These are phyloP conservation scores for Ectobius pallidus DNA, from an alignment of 2,888 invertebrate genomes.

Conservation along the genomic window DNA sequence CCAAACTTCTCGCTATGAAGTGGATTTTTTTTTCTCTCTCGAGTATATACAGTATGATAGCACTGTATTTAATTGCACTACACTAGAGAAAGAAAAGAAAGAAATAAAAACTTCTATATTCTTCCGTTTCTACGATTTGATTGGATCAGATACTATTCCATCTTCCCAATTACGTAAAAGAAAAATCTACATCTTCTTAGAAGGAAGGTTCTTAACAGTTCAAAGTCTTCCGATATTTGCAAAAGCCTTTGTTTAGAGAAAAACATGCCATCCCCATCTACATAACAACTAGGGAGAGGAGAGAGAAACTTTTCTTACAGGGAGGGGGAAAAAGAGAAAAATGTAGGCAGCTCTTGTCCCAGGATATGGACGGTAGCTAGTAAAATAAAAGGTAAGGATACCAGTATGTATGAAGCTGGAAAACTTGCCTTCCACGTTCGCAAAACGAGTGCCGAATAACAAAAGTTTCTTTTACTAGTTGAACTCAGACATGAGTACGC, in stretches of 20 bases:
- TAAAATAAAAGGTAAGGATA: constrained; percentile 1
- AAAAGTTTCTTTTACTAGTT: not conserved
- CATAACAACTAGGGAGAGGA: not conserved
- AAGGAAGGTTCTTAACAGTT: not conserved
- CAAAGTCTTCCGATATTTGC: not conserved
- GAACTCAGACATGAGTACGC: not conserved
- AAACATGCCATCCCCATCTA: not conserved
- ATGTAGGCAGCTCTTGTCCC: not conserved
- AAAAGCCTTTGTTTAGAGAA: not conserved
- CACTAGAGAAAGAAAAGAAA: too few species aligned
- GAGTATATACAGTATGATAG: too few species aligned
- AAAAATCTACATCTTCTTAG: too few species aligned
- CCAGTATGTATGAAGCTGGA: not conserved
- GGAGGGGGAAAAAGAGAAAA: not conserved
- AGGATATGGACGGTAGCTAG: not conserved
- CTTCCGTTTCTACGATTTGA: too few species aligned
- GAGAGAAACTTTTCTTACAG: not conserved
- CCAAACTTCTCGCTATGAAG: too few species aligned
- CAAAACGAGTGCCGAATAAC: not conserved
- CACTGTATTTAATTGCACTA: too few species aligned
- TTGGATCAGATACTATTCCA: too few species aligned
- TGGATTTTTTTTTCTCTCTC: too few species aligned
- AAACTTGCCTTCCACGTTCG: not conserved
- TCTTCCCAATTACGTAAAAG: too few species aligned
- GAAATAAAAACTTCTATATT: too few species aligned